Evolutionary conservation across 2,113 vertebrate genomes (phyloP).

Genomic region (Abramis brama): DNA sequence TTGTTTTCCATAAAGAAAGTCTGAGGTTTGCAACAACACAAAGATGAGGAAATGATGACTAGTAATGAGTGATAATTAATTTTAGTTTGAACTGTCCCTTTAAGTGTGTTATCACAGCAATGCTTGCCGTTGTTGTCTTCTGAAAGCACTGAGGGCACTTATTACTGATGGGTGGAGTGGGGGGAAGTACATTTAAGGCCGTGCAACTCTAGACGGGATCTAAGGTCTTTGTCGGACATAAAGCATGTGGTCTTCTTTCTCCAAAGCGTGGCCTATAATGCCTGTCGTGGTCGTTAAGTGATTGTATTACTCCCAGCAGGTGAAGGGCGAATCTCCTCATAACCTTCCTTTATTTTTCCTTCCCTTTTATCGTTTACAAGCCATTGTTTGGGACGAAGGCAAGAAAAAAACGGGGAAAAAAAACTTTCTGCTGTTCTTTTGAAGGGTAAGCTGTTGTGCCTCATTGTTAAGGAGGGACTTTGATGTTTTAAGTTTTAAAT

Average conservation of each 20-base stretch:
- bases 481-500: constrained; percentile 59
- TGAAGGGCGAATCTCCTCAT: constrained; percentile 51
- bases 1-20: not conserved
- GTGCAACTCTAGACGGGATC: constrained; percentile 52
- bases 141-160: constrained; percentile 27
- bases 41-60: not conserved
- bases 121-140: not conserved
- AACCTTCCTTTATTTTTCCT: constrained; percentile 37
- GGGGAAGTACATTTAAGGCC: constrained; percentile 46
- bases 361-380: constrained; percentile 47
- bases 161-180: constrained; percentile 38
- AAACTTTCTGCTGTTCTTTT: constrained; percentile 49
- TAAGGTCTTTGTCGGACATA: constrained; percentile 51
- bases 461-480: constrained; percentile 52
- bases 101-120: not conserved
- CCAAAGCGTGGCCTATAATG: constrained; percentile 44
- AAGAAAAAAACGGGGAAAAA: constrained; percentile 2
- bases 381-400: constrained; percentile 48
- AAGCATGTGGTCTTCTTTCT: constrained; percentile 51
- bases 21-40: not conserved
- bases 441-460: constrained; percentile 44
- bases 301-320: constrained; percentile 59
- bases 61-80: not conserved
- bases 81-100: not conserved
- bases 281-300: constrained; percentile 53